These are phyloP conservation scores for Hemistola chrysoprasaria DNA, from an alignment of 2,888 invertebrate genomes.

Conservation along the genomic window DNA sequence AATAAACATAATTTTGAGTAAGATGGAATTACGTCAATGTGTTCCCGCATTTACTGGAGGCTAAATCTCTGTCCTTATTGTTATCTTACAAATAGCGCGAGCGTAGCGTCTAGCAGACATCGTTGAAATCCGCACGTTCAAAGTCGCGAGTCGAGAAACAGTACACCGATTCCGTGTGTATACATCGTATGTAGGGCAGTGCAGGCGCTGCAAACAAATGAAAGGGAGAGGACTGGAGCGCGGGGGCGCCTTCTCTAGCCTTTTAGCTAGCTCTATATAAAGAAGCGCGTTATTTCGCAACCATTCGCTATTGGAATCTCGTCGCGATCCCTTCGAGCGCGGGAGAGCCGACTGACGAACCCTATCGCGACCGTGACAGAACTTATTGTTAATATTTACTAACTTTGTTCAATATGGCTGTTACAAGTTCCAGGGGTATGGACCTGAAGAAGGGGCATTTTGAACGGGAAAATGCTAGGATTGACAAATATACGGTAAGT, in stretches of 20 bases:
- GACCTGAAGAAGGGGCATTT: slow-evolving; percentile 68
- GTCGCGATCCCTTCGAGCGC: slow-evolving; percentile 65
- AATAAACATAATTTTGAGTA: too few species aligned
- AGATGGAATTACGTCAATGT: too few species aligned
- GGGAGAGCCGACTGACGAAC: slow-evolving; percentile 60
- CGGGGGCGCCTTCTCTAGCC: slow-evolving; percentile 57
- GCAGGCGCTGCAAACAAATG: slow-evolving; percentile 31
- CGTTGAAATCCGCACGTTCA: neutral
- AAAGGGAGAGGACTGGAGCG: slow-evolving; percentile 65
- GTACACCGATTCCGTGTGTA: too few species aligned
- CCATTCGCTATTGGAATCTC: slow-evolving; percentile 76
- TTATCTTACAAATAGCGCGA: neutral
- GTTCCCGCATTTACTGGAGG: too few species aligned
- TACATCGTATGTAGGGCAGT: slow-evolving; percentile 23
- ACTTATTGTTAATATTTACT: slow-evolving; percentile 43
- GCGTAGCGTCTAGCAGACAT: neutral
- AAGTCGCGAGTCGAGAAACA: too few species aligned
- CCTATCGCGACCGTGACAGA: slow-evolving; percentile 65
- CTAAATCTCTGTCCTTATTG: too few species aligned
- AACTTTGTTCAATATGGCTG: slow-evolving; percentile 60
- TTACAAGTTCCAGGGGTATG: slow-evolving; percentile 68
- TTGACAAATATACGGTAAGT: slow-evolving; percentile 75
- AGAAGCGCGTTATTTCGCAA: slow-evolving; percentile 71
- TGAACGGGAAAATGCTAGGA: slow-evolving; percentile 67
- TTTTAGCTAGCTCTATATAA: slow-evolving; percentile 70